Evolutionary conservation across 2,888 invertebrate genomes (phyloP), one percentile per base, ranked within the genome.

Genomic region (Diadromus collaris): DNA sequence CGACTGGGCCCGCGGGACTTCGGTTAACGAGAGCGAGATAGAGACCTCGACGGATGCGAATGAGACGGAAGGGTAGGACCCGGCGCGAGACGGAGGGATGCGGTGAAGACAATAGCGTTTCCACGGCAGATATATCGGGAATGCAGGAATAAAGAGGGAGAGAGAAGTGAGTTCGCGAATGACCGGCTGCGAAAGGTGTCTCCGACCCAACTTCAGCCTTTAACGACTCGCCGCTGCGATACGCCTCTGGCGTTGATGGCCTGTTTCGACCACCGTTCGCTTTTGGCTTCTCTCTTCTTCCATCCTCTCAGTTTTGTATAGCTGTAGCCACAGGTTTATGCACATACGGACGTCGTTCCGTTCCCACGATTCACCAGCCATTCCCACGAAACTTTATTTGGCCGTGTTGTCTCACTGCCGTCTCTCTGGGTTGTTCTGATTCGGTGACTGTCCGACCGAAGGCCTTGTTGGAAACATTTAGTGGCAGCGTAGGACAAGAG

Each of bases 201-300:
- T 69, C 64, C 41, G 27, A 54, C 24, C 60, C 61, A 85, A 85
- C 81, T 86, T 85, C 70, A 75, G 71, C 79, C 78, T 83, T 85
- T 83, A 84, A 85, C 83, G 83, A 84, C 78, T 85, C 81, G 78
- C 79, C 73, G 74, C 67, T 78, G 79, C 82, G 81, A 82, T 78
- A 78, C 81, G 80, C 81, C 82, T 83, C 86, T 86, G 85, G 78
- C 82, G 81, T 83, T 86, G 86, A 86, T 81, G 74, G 81, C 80
- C 83, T 81, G 84, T 71, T 85, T 76, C 78, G 70, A 78, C 58
- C 85, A 81, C 56, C 85, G 80, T 70, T 64, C 61, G 56, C 29
- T 29, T 60, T 41, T 16, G 16, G 54, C 1, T 21, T 38, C 34
- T 13, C 34, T 51, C 56, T 32, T 19, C 38, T 2, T 56, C 60